Evolutionary conservation across 1,140 invertebrate genomes (phyloP).

Genomic region (Periplaneta americana): DNA sequence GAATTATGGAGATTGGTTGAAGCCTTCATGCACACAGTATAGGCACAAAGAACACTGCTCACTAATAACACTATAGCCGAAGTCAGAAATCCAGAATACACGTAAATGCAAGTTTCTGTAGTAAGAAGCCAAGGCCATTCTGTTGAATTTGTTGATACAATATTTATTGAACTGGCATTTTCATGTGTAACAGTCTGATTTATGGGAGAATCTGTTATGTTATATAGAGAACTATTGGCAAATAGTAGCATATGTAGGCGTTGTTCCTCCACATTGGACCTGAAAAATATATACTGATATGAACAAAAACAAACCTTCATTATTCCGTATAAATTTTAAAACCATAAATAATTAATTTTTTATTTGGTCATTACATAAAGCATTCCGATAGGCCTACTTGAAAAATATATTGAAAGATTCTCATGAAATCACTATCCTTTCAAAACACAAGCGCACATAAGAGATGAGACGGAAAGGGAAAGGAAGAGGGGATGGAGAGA

Average conservation of each 20-base stretch:
- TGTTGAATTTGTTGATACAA: not conserved
- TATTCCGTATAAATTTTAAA: no score
- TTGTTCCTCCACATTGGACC: not conserved
- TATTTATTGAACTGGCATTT: not conserved
- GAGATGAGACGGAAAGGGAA: no score
- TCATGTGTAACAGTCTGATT: not conserved
- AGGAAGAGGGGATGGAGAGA: no score
- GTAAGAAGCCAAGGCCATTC: not conserved
- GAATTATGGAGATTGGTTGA: constrained; percentile 76
- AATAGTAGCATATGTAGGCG: not conserved
- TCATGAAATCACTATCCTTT: no score
- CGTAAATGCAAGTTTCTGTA: constrained; percentile 45
- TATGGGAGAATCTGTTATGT: not conserved
- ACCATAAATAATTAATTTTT: no score
- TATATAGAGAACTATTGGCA: not conserved
- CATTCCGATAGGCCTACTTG: no score
- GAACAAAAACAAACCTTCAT: no score
- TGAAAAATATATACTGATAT: no score
- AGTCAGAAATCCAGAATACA: constrained; percentile 55
- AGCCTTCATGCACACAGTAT: constrained; percentile 70
- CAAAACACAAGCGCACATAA: no score
- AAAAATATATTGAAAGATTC: no score
- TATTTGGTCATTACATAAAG: no score
- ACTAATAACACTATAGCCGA: constrained; percentile 52
- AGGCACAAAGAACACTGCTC: constrained; percentile 63